phyloP scores from a whole-genome alignment of 2,888 invertebrate species.

The Andrena dorsata region DNA sequence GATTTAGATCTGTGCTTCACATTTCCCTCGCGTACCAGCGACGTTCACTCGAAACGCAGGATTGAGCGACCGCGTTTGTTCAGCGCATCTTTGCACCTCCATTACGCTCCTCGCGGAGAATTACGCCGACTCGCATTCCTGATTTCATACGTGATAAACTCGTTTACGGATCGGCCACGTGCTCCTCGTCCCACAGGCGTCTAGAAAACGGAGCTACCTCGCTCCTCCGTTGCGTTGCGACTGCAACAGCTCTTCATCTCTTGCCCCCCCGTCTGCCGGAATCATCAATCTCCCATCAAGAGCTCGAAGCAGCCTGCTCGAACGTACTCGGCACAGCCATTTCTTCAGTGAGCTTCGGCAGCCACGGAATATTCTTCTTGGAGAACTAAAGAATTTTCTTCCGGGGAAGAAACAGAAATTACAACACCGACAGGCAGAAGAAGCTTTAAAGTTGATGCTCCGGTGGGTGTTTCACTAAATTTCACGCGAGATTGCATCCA shows the following conservation, averaged over 20 bases:
- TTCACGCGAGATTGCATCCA: background rate
- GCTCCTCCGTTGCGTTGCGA: background rate
- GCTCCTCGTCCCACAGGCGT: slow-evolving; percentile 1
- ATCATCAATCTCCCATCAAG: slow-evolving; percentile 24
- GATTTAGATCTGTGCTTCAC: background rate
- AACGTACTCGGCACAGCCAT: background rate
- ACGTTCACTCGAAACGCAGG: background rate
- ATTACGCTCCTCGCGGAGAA: slow-evolving; percentile 13
- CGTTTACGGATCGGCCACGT: slow-evolving; percentile 24
- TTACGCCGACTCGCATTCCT: slow-evolving; percentile 29
- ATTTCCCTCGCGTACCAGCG: background rate
- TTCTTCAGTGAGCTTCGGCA: background rate
- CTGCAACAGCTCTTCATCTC: slow-evolving; percentile 7
- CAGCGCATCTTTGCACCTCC: background rate
- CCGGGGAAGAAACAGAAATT: background rate
- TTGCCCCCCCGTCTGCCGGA: background rate
- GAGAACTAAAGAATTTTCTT: background rate
- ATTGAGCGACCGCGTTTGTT: slow-evolving; percentile 2
- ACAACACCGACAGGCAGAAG: too few relatives aligned
- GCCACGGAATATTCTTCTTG: background rate
- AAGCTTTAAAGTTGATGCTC: too few relatives aligned
- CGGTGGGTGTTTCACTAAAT: too few relatives aligned
- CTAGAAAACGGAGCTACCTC: slow-evolving; percentile 7
- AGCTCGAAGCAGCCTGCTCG: background rate
- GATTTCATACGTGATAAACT: slow-evolving; percentile 40